These are phyloP conservation scores for Pomatostomus ruficeps DNA, from an alignment of 2,113 vertebrate species.

Conservation along the genomic window DNA sequence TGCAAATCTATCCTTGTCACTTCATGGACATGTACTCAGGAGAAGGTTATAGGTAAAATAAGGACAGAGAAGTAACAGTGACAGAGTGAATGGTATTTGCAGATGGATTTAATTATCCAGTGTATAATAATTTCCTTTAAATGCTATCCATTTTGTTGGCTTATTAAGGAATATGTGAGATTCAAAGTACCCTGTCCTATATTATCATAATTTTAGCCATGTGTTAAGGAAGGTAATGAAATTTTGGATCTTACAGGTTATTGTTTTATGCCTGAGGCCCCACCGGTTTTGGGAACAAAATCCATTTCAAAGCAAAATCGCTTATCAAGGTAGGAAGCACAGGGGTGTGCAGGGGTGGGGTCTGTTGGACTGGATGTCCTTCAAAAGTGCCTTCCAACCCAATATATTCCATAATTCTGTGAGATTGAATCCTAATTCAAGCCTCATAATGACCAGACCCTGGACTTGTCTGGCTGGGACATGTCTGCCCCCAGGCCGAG, in stretches of 20 bases:
- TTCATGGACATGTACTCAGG: not conserved
- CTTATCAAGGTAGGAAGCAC: not conserved
- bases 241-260: not conserved
- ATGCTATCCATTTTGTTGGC: not conserved
- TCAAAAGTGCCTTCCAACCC: not conserved
- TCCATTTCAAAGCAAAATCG: not conserved
- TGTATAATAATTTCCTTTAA: not conserved
- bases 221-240: not conserved
- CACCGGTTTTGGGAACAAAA: not conserved
- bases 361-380: not conserved
- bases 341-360: fast-evolving
- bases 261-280: not conserved
- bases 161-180: not conserved
- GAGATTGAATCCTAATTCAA: not conserved
- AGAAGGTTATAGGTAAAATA: not conserved
- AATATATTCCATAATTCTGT: not conserved
- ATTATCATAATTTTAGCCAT: not conserved
- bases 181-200: not conserved
- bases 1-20: not conserved
- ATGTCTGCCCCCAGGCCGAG: not conserved
- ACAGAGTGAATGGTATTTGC: not conserved
- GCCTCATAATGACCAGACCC: not conserved
- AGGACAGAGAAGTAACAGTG: not conserved
- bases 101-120: not conserved
- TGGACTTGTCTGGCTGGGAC: not conserved